These are phyloP conservation scores for Cecropterus lyciades DNA, from an alignment of 1,140 invertebrate genomes.

Conservation along the genomic window DNA sequence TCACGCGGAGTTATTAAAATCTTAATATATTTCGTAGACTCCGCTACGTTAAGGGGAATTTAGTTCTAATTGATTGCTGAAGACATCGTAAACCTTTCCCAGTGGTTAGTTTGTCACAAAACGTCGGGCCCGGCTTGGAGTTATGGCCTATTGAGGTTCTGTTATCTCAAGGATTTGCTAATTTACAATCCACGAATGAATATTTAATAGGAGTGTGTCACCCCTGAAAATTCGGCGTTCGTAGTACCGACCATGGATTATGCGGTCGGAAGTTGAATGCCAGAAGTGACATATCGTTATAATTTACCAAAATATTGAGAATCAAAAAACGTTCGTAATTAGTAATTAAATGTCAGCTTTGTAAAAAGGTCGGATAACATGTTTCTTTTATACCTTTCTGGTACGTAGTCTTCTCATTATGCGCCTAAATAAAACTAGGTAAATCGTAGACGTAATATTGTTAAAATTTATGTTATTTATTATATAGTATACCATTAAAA, in stretches of 20 bases:
- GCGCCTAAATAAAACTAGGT: too few species aligned
- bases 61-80: constrained; percentile 19
- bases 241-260: constrained; percentile 59
- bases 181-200: constrained; percentile 77
- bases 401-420: too few species aligned
- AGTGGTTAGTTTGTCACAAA: constrained; percentile 38
- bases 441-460: too few species aligned
- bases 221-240: constrained; percentile 72
- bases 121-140: constrained; percentile 39
- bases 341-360: too few species aligned
- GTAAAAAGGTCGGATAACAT: too few species aligned
- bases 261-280: constrained; percentile 28
- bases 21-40: constrained; percentile 16
- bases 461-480: too few species aligned
- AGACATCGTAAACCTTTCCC: constrained; percentile 26
- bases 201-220: constrained; percentile 76
- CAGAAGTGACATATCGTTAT: constrained; percentile 32
- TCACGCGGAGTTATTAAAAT: not conserved
- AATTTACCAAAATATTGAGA: too few species aligned
- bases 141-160: constrained; percentile 50
- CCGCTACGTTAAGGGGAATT: constrained; percentile 12
- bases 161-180: constrained; percentile 66
- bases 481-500: too few species aligned
- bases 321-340: too few species aligned
- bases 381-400: too few species aligned